Conservation (phyloP, 2,797 vertebrate genomes). For the Lepus oiostolus region DNA sequence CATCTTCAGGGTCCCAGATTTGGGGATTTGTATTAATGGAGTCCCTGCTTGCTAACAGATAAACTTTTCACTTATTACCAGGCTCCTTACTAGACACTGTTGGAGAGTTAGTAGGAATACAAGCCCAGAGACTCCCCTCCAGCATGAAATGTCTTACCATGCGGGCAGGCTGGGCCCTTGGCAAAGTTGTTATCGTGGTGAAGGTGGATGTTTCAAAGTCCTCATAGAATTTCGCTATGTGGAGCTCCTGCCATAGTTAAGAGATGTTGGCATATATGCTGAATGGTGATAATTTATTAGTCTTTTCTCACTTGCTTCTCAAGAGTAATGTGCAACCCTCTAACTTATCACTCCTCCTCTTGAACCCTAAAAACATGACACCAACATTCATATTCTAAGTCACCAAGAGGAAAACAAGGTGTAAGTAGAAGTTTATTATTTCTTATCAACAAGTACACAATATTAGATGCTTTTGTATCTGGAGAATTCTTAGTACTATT, state of each 20-base stretch:
- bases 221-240: background rate
- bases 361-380: constrained; percentile 1
- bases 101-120: background rate
- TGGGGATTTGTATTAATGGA: background rate
- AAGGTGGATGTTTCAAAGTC: background rate
- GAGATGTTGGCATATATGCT: background rate
- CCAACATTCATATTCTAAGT: background rate
- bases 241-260: background rate
- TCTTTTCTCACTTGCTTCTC: background rate
- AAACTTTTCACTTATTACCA: background rate
- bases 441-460: background rate
- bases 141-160: background rate
- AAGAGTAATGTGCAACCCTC: background rate
- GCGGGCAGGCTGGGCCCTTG: background rate
- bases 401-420: background rate
- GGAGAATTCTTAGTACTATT: background rate
- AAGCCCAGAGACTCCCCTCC: background rate
- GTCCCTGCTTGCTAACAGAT: background rate
- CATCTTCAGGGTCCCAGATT: background rate
- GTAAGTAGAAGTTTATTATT: background rate
- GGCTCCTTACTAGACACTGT: background rate
- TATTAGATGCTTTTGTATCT: constrained; percentile 2
- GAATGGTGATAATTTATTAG: background rate
- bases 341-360: background rate
- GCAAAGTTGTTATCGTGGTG: background rate